Conservation (phyloP, 2,888 invertebrate species). For the Mystacides longicornis region DNA sequence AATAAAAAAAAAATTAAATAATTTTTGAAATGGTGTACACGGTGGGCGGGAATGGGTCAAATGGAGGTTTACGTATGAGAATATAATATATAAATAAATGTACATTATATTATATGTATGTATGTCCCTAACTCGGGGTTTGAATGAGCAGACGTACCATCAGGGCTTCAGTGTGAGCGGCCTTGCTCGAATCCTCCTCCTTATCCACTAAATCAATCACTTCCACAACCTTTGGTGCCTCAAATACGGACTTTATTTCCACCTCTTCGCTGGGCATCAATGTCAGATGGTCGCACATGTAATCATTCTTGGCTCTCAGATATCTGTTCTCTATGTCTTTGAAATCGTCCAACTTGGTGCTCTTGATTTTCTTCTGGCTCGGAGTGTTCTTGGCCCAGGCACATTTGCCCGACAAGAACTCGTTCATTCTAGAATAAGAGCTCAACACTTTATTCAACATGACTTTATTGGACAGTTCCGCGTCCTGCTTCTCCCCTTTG, state of each 20-base stretch:
- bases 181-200: slow-evolving; percentile 29
- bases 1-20: too few species aligned
- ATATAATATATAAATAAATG: neutral
- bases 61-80: too few species aligned
- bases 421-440: slow-evolving; percentile 44
- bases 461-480: slow-evolving; percentile 2
- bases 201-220: slow-evolving; percentile 40
- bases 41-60: too few species aligned
- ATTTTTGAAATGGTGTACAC: too few species aligned
- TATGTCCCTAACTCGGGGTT: neutral
- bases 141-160: slow-evolving; percentile 33
- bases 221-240: slow-evolving; percentile 30
- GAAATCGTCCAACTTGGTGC: slow-evolving; percentile 31
- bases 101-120: neutral
- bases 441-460: slow-evolving; percentile 33
- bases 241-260: slow-evolving; percentile 34
- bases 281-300: slow-evolving; percentile 44
- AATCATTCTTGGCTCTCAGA: slow-evolving; percentile 45
- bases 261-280: slow-evolving; percentile 39
- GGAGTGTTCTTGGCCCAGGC: slow-evolving; percentile 34
- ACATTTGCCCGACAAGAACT: slow-evolving; percentile 43
- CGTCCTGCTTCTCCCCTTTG: slow-evolving; percentile 8
- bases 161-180: slow-evolving; percentile 36
- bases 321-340: slow-evolving; percentile 42
- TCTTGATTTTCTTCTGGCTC: slow-evolving; percentile 18